Evolutionary conservation across 2,888 invertebrate genomes (phyloP).

Genomic region (Nudaria mundana): DNA sequence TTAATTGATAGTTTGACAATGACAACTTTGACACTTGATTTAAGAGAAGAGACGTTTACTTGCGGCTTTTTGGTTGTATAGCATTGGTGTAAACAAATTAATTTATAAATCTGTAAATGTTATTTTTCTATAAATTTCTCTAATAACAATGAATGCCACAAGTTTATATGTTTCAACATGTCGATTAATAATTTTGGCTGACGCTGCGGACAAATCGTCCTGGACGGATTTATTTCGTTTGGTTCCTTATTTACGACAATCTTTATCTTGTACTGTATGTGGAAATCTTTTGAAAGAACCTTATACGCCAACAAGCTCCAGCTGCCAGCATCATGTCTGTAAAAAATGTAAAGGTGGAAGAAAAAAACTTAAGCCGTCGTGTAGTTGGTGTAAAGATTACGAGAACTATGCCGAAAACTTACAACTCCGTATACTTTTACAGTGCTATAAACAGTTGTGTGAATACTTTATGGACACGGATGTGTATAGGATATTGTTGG

Average conservation of each 20-base stretch:
- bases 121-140: constrained; percentile 36
- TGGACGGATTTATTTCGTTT: constrained; percentile 92
- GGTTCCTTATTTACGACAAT: constrained; percentile 91
- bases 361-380: constrained; percentile 91
- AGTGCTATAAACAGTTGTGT: constrained; percentile 95
- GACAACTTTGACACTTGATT: constrained; percentile 33
- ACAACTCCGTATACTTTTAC: constrained; percentile 88
- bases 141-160: constrained; percentile 87
- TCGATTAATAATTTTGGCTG: constrained; percentile 88
- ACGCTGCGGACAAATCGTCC: constrained; percentile 85
- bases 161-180: constrained; percentile 91
- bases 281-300: constrained; percentile 91
- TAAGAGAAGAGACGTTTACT: constrained; percentile 37
- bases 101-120: constrained; percentile 50
- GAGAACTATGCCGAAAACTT: constrained; percentile 91
- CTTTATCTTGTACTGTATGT: constrained; percentile 94
- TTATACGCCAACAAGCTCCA: constrained; percentile 87
- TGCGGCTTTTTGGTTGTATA: constrained; percentile 71
- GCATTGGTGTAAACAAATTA: constrained; percentile 65
- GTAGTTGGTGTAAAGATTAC: constrained; percentile 92
- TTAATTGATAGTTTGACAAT: constrained; percentile 30
- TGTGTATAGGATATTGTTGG: constrained; percentile 83
- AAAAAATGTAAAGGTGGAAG: constrained; percentile 91
- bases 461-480: constrained; percentile 88
- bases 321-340: constrained; percentile 95